Evolutionary conservation across 2,888 invertebrate species (phyloP).

Genomic region (Microdon myrmicae): DNA sequence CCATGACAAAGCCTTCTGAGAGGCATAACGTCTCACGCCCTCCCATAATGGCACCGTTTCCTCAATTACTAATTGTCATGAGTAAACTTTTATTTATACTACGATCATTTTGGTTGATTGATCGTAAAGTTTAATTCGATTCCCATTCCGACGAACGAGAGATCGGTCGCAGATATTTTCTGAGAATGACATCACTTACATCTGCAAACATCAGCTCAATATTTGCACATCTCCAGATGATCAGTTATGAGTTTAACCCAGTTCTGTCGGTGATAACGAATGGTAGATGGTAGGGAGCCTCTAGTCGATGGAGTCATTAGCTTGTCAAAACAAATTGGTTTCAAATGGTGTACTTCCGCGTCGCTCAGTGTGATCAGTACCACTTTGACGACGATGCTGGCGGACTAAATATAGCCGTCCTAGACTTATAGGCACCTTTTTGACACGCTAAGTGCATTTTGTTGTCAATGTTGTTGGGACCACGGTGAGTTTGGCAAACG

Average conservation of each 20-base stretch:
- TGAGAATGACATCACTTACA: constrained; percentile 30
- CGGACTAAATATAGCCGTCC: constrained; percentile 15
- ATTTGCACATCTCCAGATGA: constrained; percentile 5
- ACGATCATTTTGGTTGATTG: too few species aligned
- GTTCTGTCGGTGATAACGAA: constrained; percentile 10
- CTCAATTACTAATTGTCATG: background rate
- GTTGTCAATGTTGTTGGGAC: too few species aligned
- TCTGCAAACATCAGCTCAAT: constrained; percentile 2
- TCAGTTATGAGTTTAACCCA: constrained; percentile 20
- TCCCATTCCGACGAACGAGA: too few species aligned
- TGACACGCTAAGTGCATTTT: too few species aligned
- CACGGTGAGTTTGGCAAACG: too few species aligned
- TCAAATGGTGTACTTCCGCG: constrained; percentile 21
- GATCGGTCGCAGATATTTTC: too few species aligned
- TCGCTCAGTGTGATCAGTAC: background rate
- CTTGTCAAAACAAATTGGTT: constrained; percentile 24
- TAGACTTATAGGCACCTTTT: too few species aligned
- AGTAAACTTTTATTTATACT: too few species aligned
- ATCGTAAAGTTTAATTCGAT: too few species aligned
- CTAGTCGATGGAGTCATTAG: constrained; percentile 10
- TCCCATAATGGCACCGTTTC: background rate
- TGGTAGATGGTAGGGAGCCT: constrained; percentile 11
- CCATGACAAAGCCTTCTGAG: constrained; percentile 1
- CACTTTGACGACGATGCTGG: too few species aligned
- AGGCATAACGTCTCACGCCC: too few species aligned